Base-by-base conservation (phyloP, 2,888 invertebrate genomes). In the Napeogenes sylphis region DNA sequence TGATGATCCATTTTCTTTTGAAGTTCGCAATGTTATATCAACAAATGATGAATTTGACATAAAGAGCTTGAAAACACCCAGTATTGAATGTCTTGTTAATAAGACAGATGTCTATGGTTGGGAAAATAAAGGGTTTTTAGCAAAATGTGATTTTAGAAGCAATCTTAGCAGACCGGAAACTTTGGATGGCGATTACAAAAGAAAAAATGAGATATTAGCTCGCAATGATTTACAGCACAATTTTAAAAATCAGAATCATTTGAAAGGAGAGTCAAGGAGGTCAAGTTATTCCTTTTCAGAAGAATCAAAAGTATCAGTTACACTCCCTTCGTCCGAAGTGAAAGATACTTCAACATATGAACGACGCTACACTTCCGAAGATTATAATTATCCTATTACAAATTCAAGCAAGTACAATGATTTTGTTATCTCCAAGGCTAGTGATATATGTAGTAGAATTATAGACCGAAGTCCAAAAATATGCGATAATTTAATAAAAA, bases 71-170 rank as follows among this genome's bases (percentile, higher is more conserved):
- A 90, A 85, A 80, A 86, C 84, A 63, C 87, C 88, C 56, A 90
- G 85, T 70, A 82, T 74, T 71, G 90, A 88, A 74, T 81, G 83
- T 71, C 73, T 88, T 65, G 85, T 72, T 21, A 89, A 90, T 74
- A 89, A 86, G 83, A 91, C 90, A 56, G 91, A 91, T 75, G 74
- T 80, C 59, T 91, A 90, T 71, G 91, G 91, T 57, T 91, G 91
- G 91, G 91, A 91, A 81, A 91, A 91, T 68, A 91, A 90, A 81
- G 91, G 88, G 0, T 91, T 91, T 75, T 73, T 86, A 61, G 88
- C 81, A 14, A 90, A 87, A 75, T 81, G 81, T 72, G 83, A 84
- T 62, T 80, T 75, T 62, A 82, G 82, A 73, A 76, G 62, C 57
- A 72, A 57, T 47, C 56, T 53, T 21, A 59, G 32, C 58, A 58